These are phyloP conservation scores for Styela plicata DNA, from an alignment of 23 tunicate genomes.

Conservation along the genomic window DNA sequence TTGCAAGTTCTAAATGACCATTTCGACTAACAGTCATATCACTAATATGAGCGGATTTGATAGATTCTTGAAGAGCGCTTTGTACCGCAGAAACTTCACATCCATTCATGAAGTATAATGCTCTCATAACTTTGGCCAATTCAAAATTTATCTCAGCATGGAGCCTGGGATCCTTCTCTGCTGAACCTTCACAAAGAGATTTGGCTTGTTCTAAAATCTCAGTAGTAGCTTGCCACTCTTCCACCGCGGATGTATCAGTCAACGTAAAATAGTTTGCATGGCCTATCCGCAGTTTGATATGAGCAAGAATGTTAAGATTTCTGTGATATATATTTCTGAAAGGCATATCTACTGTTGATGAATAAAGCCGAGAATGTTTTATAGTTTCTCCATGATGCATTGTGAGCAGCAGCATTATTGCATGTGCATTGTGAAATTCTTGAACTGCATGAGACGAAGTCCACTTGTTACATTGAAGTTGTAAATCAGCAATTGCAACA, in stretches of 20 bases:
- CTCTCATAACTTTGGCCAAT: constrained; percentile 54
- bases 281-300: constrained; percentile 76
- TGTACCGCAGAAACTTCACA: constrained; percentile 16
- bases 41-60: constrained; percentile 6
- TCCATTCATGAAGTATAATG: constrained; percentile 24
- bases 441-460: constrained; percentile 33
- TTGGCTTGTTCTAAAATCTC: constrained; percentile 61
- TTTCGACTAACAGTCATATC: neutral
- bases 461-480: constrained; percentile 22
- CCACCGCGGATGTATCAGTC: constrained; percentile 22
- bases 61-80: constrained; percentile 1
- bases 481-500: constrained; percentile 42
- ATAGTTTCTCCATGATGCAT: constrained; percentile 81
- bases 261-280: constrained; percentile 35
- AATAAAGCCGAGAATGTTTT: constrained; percentile 30
- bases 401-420: constrained; percentile 60
- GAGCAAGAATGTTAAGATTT: constrained; percentile 57
- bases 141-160: constrained; percentile 66
- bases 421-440: constrained; percentile 50
- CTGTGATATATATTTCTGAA: constrained; percentile 42
- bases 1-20: constrained; percentile 19
- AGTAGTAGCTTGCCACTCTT: constrained; percentile 38
- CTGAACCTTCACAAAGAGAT: constrained; percentile 34
- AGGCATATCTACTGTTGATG: constrained; percentile 42
- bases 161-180: constrained; percentile 42